Base-by-base conservation (phyloP, 2,797 vertebrate species). In the Poeciliopsis turneri region DNA sequence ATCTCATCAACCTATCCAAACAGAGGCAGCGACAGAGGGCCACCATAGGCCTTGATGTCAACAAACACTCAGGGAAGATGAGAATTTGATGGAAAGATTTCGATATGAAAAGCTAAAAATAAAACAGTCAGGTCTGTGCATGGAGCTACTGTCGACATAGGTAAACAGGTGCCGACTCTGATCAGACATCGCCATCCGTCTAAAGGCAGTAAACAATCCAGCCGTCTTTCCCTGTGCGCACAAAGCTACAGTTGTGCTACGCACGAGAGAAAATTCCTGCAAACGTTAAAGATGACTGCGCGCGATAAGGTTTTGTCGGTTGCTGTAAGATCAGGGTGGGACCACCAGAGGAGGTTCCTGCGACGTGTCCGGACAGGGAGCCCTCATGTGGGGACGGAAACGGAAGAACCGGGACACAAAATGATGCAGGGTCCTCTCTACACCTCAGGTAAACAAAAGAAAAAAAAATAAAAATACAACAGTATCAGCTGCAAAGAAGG, bases 281-380 rank as follows among this genome's bases (percentile, higher is more conserved):
- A 88, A 85, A 84, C 74, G 43, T n/a, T 72, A 45, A 39, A 0
- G 88, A 95, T 93, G 84, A 77, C 86, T 77, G 46, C 59, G 47
- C 8, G 0, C 86, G 94, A 95, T 95, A 94, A 89, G 51, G 76
- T 86, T 94, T 51, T 94, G 94, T 95, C 94, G 91, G 90, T 53
- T 64, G 53, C 85, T 69, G 78, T 77, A 46, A 85, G 86, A 93
- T 93, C 88, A 89, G 84, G 84, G 83, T 23, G 36, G 92, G 95
- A 96, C 95, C 95, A 95, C 94, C 95, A 75, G 90, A 85, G 87
- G 84, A 88, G 88, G 81, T 82, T 85, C 75, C 71, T 5, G 82
- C 75, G 39, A 86, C 94, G 25, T 93, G 95, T 90, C 64, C 64
- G 64, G 84, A 92, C 94, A 94, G 78, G 81, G 77, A 79, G 78